phyloP scores from a whole-genome alignment of 2,113 vertebrate genomes.

The Saguinus midas region DNA sequence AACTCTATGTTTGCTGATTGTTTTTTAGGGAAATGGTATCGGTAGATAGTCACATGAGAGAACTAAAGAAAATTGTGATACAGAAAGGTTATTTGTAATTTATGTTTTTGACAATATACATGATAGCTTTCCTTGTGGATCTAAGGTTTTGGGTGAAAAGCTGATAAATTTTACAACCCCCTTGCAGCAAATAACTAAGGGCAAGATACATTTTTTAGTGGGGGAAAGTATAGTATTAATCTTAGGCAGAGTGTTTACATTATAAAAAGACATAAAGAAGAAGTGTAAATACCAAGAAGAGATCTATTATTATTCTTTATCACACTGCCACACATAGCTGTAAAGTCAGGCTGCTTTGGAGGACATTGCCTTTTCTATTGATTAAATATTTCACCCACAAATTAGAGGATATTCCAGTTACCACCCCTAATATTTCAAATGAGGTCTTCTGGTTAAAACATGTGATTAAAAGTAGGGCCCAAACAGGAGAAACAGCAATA shows the following conservation, averaged over 20 bases:
- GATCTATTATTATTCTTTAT: neutral
- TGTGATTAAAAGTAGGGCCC: neutral
- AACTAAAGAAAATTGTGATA: conserved; percentile 49
- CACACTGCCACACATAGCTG: neutral
- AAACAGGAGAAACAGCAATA: neutral
- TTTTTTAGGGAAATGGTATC: conserved; percentile 41
- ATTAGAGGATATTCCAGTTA: neutral
- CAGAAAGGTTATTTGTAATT: neutral
- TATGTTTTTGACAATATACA: conserved; percentile 3
- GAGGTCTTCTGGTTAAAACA: neutral
- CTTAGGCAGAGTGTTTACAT: neutral
- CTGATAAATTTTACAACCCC: neutral
- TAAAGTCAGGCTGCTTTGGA: neutral
- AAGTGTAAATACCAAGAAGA: neutral
- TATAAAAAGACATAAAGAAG: neutral
- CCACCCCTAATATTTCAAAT: neutral
- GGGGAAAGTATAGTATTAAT: neutral
- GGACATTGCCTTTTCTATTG: neutral
- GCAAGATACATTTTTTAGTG: neutral
- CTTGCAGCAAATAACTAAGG: neutral
- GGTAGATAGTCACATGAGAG: conserved; percentile 15
- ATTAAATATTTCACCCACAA: neutral
- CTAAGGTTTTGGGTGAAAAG: neutral
- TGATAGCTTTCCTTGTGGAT: neutral
- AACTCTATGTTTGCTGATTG: conserved; percentile 36